phyloP scores from a whole-genome alignment of 2,113 vertebrate genomes.

The Crotalus tigris region DNA sequence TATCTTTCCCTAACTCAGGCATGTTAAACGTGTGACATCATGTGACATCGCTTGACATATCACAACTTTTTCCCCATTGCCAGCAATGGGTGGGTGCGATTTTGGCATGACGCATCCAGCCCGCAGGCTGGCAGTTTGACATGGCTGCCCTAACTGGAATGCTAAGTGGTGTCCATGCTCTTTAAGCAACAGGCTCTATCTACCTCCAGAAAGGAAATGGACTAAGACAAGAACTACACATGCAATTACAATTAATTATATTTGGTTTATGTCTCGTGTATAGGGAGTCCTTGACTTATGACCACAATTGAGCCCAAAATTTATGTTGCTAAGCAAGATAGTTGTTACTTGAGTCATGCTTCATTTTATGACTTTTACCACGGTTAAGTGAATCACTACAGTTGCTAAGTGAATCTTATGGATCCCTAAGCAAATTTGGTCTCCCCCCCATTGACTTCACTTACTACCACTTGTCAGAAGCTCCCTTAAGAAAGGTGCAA shows the following conservation, averaged over 20 bases:
- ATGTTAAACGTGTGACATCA: too few relatives aligned
- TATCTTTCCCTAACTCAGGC: background rate
- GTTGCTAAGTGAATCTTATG: background rate
- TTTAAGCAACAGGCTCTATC: background rate
- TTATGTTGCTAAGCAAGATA: background rate
- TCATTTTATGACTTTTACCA: background rate
- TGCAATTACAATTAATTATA: background rate
- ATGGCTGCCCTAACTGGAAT: background rate
- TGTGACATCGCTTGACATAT: too few relatives aligned
- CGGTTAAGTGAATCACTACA: background rate
- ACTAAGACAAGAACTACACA: background rate
- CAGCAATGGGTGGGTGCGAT: too few relatives aligned
- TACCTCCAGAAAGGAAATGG: background rate
- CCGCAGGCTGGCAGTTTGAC: too few relatives aligned
- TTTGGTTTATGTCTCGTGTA: background rate
- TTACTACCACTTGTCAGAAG: background rate
- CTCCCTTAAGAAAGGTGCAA: background rate
- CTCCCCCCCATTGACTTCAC: background rate
- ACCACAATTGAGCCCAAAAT: background rate
- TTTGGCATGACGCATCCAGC: too few relatives aligned
- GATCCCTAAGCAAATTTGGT: background rate
- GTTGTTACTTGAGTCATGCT: background rate
- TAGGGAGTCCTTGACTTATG: background rate
- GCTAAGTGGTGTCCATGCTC: background rate
- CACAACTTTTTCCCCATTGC: too few relatives aligned